A percentile compares a stretch with the other conserved stretches of the same genome.
These are phyloP conservation scores for Cyrtodaria siliqua DNA, from an alignment of 2,888 invertebrate species.

Conservation along the genomic window DNA sequence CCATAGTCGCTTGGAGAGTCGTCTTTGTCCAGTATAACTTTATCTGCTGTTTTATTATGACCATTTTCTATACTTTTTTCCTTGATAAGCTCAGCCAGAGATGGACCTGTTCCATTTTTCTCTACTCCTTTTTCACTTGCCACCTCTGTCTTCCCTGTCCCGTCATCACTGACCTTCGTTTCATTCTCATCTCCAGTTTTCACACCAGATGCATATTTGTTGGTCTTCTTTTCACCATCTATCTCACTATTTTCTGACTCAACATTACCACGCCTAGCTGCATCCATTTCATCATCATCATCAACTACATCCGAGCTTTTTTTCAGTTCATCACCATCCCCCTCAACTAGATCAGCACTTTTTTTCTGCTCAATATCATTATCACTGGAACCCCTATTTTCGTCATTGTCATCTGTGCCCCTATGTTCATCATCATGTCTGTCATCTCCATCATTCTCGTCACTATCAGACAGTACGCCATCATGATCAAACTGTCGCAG, in stretches of 20 bases:
- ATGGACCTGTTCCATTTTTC: no score
- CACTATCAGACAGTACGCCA: constrained; percentile 79
- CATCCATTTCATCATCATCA: constrained; percentile 30
- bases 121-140: constrained; percentile 1
- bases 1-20: constrained; percentile 46
- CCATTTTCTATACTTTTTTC: no score
- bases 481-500: constrained; percentile 84
- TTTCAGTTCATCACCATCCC: no score
- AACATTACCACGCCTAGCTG: constrained; percentile 67
- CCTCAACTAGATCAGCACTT: constrained; percentile 40
- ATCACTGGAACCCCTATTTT: constrained; percentile 70
- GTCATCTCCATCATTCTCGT: constrained; percentile 76
- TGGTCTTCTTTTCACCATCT: constrained; percentile 46
- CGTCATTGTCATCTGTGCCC: constrained; percentile 65
- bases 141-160: background rate
- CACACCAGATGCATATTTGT: no score
- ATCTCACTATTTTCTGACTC: constrained; percentile 27
- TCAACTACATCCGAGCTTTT: no score
- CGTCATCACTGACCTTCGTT: background rate
- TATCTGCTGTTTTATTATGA: no score
- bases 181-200: constrained; percentile 27
- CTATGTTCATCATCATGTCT: constrained; percentile 14
- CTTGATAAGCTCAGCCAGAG: no score
- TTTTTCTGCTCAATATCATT: constrained; percentile 19
- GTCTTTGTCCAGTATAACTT: no score